These are phyloP conservation scores for Gracilinanus agilis DNA, from an alignment of 2,113 vertebrate species.

Conservation along the genomic window DNA sequence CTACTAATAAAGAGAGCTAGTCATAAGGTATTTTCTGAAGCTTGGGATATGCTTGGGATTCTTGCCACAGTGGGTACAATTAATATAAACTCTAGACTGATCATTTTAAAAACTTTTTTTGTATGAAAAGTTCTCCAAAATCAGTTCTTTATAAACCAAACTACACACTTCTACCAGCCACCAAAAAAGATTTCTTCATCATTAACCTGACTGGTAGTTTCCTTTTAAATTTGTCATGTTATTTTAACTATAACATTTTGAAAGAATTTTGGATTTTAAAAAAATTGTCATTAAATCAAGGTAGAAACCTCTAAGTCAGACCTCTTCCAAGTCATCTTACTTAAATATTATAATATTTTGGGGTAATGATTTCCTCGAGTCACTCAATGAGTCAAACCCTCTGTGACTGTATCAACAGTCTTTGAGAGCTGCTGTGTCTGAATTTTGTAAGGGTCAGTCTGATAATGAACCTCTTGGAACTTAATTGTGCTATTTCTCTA, in stretches of 20 bases:
- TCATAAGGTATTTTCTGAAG: background rate
- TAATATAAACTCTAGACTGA: background rate
- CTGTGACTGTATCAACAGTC: background rate
- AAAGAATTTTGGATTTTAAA: background rate
- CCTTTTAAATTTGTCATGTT: background rate
- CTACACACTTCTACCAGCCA: background rate
- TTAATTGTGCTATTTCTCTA: background rate
- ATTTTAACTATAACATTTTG: background rate
- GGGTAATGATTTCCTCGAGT: background rate
- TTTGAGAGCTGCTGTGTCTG: background rate
- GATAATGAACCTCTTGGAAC: background rate
- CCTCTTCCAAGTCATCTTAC: background rate
- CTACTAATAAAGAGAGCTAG: background rate
- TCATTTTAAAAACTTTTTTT: background rate
- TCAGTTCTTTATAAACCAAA: background rate
- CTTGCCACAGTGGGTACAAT: background rate
- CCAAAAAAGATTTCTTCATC: background rate
- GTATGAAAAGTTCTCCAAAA: background rate
- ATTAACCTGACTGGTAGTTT: background rate
- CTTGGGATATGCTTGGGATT: background rate
- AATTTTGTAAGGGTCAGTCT: background rate
- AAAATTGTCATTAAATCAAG: background rate
- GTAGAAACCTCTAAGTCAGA: background rate
- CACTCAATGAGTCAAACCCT: background rate
- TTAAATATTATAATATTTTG: background rate